Percentiles rank a stretch among this genome's conserved stretches.
phyloP scores from a whole-genome alignment of 2,797 vertebrate species.

The Natrix natrix region DNA sequence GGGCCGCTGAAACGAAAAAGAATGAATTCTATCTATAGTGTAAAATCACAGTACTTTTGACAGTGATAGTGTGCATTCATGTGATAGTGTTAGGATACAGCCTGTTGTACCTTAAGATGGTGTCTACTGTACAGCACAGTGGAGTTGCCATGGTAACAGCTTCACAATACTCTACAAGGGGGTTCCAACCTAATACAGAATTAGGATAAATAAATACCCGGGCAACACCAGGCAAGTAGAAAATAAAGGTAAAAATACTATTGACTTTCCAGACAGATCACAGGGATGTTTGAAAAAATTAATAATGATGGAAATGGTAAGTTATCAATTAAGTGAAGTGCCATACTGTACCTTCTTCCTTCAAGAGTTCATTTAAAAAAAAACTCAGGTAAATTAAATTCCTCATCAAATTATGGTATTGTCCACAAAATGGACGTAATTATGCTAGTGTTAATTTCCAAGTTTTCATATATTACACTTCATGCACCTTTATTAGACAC shows the following conservation, averaged over 20 bases:
- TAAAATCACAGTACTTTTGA: no score
- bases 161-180: no score
- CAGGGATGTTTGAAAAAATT: neutral
- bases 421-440: neutral
- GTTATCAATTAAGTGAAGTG: neutral
- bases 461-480: neutral
- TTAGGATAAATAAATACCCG: no score
- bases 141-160: no score
- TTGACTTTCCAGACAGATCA: neutral
- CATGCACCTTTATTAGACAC: neutral
- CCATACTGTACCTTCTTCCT: neutral
- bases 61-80: no score
- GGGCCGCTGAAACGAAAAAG: no score
- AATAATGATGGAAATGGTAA: neutral
- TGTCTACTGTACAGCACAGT: no score
- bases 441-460: neutral
- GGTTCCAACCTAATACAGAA: no score
- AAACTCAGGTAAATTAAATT: neutral
- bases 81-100: no score
- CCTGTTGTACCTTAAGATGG: no score
- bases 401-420: neutral
- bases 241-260: neutral
- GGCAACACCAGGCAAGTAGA: no score
- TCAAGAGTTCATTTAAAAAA: neutral
- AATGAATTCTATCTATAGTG: no score